Evolutionary conservation across 2,888 invertebrate species (phyloP), one percentile per base, ranked within the genome.

Genomic region (Euproctis similis): DNA sequence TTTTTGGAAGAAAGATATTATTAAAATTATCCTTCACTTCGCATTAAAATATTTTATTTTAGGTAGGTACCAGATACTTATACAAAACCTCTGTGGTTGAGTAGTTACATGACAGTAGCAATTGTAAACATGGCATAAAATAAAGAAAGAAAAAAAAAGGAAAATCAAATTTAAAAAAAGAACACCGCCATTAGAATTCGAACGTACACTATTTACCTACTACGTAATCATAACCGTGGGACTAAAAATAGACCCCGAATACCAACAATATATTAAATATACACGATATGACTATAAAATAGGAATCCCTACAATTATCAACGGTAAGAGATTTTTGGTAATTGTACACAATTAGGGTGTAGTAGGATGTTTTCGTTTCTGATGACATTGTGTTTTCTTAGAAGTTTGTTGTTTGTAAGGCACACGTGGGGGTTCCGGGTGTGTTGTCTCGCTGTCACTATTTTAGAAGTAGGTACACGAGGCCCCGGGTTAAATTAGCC

Each of bases 401-500:
- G 75, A 76, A 74, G 36, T 45, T n/a, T n/a, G n/a, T 61, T 45
- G 49, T 72, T 73, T 71, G 65, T 68, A 60, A 53, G 56, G 55
- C 61, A 61, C 73, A 74, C 70, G 76, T 77, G 76, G 74, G 77
- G 77, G 71, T 62, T 63, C 61, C 58, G 56, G 35, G 26, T 42
- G 44, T 40, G 45, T 45, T 34, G 42, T 45, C 40, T 44, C 39
- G 53, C 56, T 58, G 59, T 59, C 55, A 56, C 68, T n/a, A n/a
- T n/a, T n/a, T 70, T 60, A 58, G 64, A 66, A 67, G 71, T 77
- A 78, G 74, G 68, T n/a, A 19, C 5, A 8, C 71, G 68, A 62
- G 73, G 68, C 65, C 65, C 34, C 62, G 65, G 44, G 72, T 80
- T 80, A 80, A 80, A 80, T 80, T 78, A 78, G 77, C 77, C 77